phyloP scores from a whole-genome alignment of 1,140 invertebrate genomes.

The Listronotus oregonensis region DNA sequence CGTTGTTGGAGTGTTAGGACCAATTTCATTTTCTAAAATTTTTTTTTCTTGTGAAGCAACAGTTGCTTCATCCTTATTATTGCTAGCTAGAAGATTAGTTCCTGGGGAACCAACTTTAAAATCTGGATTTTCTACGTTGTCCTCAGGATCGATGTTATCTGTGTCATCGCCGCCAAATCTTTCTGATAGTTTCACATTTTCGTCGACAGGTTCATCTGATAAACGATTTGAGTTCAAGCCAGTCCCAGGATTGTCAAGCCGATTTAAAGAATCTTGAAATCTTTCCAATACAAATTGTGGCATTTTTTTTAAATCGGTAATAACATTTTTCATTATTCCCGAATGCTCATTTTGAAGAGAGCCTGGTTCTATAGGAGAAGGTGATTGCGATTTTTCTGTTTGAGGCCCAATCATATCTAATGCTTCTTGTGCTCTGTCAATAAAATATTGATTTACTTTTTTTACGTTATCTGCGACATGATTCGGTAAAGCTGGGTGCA shows the following conservation, averaged over 20 bases:
- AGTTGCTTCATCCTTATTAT: neutral
- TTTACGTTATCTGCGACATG: slow-evolving; percentile 22
- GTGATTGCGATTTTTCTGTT: neutral
- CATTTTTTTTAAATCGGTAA: slow-evolving; percentile 25
- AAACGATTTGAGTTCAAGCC: too few relatives aligned
- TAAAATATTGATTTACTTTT: slow-evolving; percentile 26
- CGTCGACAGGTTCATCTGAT: too few relatives aligned
- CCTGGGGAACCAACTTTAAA: neutral
- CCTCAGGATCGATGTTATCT: neutral
- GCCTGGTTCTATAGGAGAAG: neutral
- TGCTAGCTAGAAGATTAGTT: neutral
- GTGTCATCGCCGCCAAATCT: neutral
- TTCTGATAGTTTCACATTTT: neutral
- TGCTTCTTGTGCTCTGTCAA: slow-evolving; percentile 25
- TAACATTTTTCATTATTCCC: slow-evolving; percentile 14
- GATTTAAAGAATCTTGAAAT: slow-evolving; percentile 13
- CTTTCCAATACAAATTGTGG: slow-evolving; percentile 18
- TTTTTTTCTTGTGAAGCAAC: neutral
- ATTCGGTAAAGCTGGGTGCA: neutral
- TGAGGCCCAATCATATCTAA: slow-evolving; percentile 13
- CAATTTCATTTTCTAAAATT: neutral
- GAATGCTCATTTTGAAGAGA: slow-evolving; percentile 14
- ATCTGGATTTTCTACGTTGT: neutral
- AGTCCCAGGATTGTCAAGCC: neutral
- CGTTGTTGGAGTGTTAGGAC: neutral